phyloP scores from a whole-genome alignment of 2,113 vertebrate species.

The Fulica atra region DNA sequence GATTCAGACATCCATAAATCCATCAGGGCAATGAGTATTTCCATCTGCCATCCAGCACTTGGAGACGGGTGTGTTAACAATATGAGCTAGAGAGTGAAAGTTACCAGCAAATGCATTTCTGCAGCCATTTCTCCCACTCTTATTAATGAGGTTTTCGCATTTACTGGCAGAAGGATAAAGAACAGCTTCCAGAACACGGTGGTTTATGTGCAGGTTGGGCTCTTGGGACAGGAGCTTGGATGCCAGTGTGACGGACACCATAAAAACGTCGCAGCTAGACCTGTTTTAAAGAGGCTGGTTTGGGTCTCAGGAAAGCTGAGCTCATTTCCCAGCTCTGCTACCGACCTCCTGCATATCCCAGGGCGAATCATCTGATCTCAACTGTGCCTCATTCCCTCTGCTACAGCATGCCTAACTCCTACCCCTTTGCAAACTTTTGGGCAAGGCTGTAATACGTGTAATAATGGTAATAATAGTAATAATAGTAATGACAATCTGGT shows the following conservation, averaged over 20 bases:
- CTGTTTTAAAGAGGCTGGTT: background rate
- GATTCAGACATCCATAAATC: conserved; percentile 54
- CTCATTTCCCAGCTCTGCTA: background rate
- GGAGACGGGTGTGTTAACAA: conserved; percentile 15
- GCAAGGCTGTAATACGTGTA: background rate
- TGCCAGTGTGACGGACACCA: background rate
- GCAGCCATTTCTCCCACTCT: background rate
- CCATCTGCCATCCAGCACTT: conserved; percentile 52
- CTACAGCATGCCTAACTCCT: background rate
- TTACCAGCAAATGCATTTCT: conserved; percentile 45
- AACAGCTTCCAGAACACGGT: background rate
- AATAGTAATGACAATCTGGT: background rate
- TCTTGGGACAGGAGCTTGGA: background rate
- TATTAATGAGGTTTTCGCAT: background rate
- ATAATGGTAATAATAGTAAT: background rate
- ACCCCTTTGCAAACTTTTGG: background rate
- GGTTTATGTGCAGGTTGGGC: background rate
- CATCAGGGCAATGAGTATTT: conserved; percentile 51
- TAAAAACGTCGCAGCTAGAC: background rate
- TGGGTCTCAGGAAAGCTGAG: background rate
- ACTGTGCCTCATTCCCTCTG: background rate
- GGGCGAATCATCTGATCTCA: background rate
- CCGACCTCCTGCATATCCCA: background rate
- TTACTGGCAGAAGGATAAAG: background rate
- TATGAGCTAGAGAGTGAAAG: conserved; percentile 58